Conservation (phyloP, 2,113 vertebrate genomes). For the Eira barbara region DNA sequence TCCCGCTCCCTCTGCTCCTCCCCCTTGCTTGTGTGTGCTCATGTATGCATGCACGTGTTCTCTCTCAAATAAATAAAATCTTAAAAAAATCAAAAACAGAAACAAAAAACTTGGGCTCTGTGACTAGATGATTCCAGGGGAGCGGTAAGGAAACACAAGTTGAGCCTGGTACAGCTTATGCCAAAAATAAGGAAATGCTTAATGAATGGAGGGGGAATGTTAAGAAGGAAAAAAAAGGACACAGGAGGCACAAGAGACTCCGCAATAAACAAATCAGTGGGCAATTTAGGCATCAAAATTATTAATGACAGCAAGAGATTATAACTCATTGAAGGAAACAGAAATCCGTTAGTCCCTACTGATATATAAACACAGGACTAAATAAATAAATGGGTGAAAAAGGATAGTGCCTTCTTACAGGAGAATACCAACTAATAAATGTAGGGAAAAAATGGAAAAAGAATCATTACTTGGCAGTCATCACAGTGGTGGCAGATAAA, state of each 20-base stretch:
- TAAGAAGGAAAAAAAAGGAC: background rate
- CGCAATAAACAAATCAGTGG: background rate
- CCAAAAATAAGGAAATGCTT: constrained; percentile 31
- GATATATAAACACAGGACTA: background rate
- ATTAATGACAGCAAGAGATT: background rate
- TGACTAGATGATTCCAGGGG: background rate
- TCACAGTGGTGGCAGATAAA: background rate
- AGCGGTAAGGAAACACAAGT: background rate
- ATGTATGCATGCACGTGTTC: background rate
- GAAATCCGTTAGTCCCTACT: background rate
- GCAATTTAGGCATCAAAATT: background rate
- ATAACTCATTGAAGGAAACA: background rate
- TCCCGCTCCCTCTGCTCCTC: background rate
- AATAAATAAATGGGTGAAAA: background rate
- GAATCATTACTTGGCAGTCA: background rate
- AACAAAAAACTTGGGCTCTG: background rate
- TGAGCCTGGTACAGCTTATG: background rate
- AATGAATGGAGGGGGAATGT: background rate
- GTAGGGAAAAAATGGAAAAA: background rate
- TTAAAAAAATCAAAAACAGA: background rate
- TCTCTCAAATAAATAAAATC: background rate
- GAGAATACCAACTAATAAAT: background rate
- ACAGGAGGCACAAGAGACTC: background rate
- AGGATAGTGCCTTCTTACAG: background rate
- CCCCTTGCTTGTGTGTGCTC: too few species aligned